Base-by-base conservation (phyloP, 2,113 vertebrate species). In the Lepisosteus osseus region DNA sequence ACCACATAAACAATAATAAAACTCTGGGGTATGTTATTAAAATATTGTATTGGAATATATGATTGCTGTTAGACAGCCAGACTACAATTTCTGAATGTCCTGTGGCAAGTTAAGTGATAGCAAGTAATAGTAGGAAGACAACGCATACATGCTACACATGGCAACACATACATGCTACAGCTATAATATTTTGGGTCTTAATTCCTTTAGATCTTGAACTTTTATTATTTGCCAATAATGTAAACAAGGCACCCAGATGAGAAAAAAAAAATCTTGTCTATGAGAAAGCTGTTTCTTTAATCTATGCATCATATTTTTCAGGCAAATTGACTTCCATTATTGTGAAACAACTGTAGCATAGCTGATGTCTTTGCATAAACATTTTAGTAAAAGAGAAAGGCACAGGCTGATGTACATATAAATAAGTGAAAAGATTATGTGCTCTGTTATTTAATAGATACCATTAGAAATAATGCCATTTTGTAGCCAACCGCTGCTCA, bases 321-420 rank as follows among this genome's bases (percentile, higher is more conserved):
- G 80, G 77, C 77, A 76, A 82, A 84, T 79, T 82, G 77, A 83
- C 70, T 86, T 81, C 78, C 69, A 84, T 86, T 83, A 80, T 72
- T 69, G 75, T 74, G 56, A 43, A 83, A 81, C 74, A 84, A 83
- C 77, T 78, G 74, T 12, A 63, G 71, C 74, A 65, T 73, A 42
- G 77, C 71, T 66, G 71, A 76, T 66, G 55, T 77, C 55, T 64
- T 68, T 75, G 71, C 74, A 77, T 78, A 78, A 79, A 76, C 54
- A 54, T 55, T 70, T 67, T n/a, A 66, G 65, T 57, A 70, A 74
- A 76, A 82, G 55, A 17, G 75, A 81, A 72, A 3, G 6, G 65
- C 15, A 9, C 55, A 56, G 66, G 72, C 72, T 78, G 61, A 73
- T 78, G 72, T 59, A 17, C 69, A 65, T 59, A 78, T 71, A 76